Percentiles rank a stretch among this genome's conserved stretches.
Evolutionary conservation across 1,140 invertebrate genomes (phyloP).

Genomic region (Zophobas atratus): DNA sequence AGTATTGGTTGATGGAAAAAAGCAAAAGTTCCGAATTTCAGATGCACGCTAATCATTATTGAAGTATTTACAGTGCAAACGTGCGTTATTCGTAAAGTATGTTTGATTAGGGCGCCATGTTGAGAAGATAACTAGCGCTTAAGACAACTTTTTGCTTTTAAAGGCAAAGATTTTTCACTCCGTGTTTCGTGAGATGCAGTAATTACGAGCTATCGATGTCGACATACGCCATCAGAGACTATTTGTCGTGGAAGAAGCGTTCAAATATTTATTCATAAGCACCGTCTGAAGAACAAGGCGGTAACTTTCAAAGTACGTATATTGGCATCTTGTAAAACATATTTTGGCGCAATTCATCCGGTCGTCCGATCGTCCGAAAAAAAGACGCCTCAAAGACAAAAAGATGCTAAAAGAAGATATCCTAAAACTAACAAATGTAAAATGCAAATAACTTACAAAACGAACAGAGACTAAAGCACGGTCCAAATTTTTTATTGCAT

Average conservation of each 20-base stretch:
- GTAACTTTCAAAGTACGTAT: conserved; percentile 37
- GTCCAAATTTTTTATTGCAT: conserved; percentile 61
- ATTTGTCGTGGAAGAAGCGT: conserved; percentile 39
- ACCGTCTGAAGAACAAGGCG: conserved; percentile 41
- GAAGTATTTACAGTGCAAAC: no score
- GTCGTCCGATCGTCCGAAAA: conserved; percentile 1
- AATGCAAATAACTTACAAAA: conserved; percentile 61
- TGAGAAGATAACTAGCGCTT: neutral
- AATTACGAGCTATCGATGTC: conserved; percentile 37
- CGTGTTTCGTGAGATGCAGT: conserved; percentile 31
- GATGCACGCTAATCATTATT: no score
- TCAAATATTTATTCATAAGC: conserved; percentile 37
- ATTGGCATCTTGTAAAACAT: conserved; percentile 44
- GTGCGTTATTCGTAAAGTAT: no score
- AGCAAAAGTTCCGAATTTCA: no score
- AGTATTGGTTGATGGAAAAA: no score
- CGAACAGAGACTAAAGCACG: conserved; percentile 57
- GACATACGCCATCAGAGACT: conserved; percentile 37
- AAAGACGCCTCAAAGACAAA: conserved; percentile 39
- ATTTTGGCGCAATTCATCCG: conserved; percentile 29
- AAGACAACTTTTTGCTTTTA: neutral
- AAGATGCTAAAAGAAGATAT: conserved; percentile 54
- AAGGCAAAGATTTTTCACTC: neutral
- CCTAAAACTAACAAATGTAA: conserved; percentile 56
- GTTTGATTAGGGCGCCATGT: no score